Conservation (phyloP, 2,888 invertebrate species). For the Sinopyrophorus schimmeli region DNA sequence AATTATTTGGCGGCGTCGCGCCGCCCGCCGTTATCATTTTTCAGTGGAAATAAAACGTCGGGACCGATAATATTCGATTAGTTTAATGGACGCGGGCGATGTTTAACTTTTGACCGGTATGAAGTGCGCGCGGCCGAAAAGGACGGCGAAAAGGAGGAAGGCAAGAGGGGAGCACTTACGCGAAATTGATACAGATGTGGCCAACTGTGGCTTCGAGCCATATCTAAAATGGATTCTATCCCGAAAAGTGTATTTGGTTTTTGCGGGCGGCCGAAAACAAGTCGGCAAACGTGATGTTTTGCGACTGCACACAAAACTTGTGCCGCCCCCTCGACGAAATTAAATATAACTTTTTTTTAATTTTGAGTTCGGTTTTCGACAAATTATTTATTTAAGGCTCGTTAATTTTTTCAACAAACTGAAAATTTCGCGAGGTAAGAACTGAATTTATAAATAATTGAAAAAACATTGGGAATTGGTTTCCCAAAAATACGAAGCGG, state of each 20-base stretch:
- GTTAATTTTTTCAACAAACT: too few relatives aligned
- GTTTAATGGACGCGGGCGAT: conserved; percentile 27
- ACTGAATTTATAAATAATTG: too few relatives aligned
- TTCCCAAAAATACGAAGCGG: too few relatives aligned
- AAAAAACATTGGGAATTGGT: too few relatives aligned
- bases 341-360: too few relatives aligned
- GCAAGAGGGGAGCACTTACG: conserved; percentile 31
- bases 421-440: too few relatives aligned
- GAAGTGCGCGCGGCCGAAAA: conserved; percentile 14
- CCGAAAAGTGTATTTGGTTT: conserved; percentile 30
- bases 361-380: too few relatives aligned
- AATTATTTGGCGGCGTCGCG: background rate
- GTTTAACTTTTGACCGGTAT: conserved; percentile 30
- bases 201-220: conserved; percentile 32
- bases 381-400: too few relatives aligned
- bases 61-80: conserved; percentile 30
- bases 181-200: conserved; percentile 34
- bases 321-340: too few relatives aligned
- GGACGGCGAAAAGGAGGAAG: conserved; percentile 20
- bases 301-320: too few relatives aligned
- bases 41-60: too few relatives aligned
- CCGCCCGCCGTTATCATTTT: too few relatives aligned
- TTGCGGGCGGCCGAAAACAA: conserved; percentile 27
- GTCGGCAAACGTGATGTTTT: conserved; percentile 28
- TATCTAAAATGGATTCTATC: conserved; percentile 31